Evolutionary conservation across 2,113 vertebrate genomes (phyloP), one percentile per base, ranked within the genome.

Genomic region (Sakesphorus luctuosus): DNA sequence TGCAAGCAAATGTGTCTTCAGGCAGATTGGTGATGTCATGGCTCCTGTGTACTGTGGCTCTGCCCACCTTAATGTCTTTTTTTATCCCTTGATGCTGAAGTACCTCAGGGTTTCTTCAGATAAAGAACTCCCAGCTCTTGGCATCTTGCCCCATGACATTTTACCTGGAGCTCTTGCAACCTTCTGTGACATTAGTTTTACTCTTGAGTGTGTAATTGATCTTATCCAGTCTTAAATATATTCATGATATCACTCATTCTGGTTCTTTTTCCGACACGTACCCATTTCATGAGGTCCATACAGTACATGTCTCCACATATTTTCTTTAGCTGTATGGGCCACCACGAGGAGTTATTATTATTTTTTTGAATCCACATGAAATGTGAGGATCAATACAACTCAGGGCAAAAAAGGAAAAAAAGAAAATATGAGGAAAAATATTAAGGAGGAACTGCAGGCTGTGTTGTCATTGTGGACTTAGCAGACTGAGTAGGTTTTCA

Each of bases 131-230:
- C 35, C 29, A 40, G 38, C 55, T 85, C 55, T 77, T 78, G 74
- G 71, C 71, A 76, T 73, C 53, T 43, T 80, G 49, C 80, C 61
- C 56, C 31, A 33, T 59, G 44, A 38, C 36, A 36, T 75, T 59
- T 59, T 82, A 84, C 74, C 62, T 97, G 69, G 31, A 68, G 7
- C 46, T 86, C 59, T 86, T 95, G 68, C 63, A 88, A 28, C 43
- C 47, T 84, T 86, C 67, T 67, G 63, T 90, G 91, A 93, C 82
- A 69, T 91, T 36, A 91, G 21, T 66, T 91, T 85, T 93, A 59
- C 59, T 78, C 35, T 8, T 92, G 58, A 93, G 20, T 7, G 0
- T 75, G 61, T 94, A 84, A 87, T 56, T 95, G 61, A 87, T 75
- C 61, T 81, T 86, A 63, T 5, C 18, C 31, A 67, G 24, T 17